Evolutionary conservation across 1,140 invertebrate genomes (phyloP), one percentile per base, ranked within the genome.

Genomic region (Achroia grisella): DNA sequence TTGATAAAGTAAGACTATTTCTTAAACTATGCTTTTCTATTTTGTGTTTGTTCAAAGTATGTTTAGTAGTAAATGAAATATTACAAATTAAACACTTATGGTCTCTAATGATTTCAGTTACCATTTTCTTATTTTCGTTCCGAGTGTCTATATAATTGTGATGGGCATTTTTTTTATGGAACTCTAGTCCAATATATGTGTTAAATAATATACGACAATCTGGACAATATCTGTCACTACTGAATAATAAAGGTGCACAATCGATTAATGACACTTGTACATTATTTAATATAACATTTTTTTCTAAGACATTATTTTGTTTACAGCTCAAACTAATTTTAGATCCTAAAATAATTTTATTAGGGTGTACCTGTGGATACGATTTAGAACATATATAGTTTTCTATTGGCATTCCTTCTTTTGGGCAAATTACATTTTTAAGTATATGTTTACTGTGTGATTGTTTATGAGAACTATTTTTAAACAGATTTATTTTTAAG

Each of bases 31-130:
- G 65, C 44, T 14, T 44, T n/a, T 23, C 12, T 10, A 27, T 34
- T 46, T 44, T 46, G 46, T 79, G 75, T 6, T 34, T 14, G 2
- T 51, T 40, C 12, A 56, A 42, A 28, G 13, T 29, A 12, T 45
- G 39, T 36, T 37, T 49, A 10, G 48, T 51, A 14, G 63, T 49
- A 61, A 75, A 74, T 13, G 71, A 49, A 44, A 57, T 73, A 14
- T 43, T 41, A 47, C 74, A 78, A 29, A 11, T 30, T 10, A 54
- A 33, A 52, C 74, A 78, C 48, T 53, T 37, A 23, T 23, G 17
- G 6, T 23, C 17, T 23, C 6, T 23, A 23, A 23, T 6, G 6
- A 2, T 23, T 23, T 23, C 6, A 23, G 17, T 23, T 6, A 23
- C 17, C 6, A 3, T 6, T 23, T 23, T 23, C 17, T 23, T 23